Conservation (phyloP, 2,797 vertebrate species). For the Falco peregrinus region DNA sequence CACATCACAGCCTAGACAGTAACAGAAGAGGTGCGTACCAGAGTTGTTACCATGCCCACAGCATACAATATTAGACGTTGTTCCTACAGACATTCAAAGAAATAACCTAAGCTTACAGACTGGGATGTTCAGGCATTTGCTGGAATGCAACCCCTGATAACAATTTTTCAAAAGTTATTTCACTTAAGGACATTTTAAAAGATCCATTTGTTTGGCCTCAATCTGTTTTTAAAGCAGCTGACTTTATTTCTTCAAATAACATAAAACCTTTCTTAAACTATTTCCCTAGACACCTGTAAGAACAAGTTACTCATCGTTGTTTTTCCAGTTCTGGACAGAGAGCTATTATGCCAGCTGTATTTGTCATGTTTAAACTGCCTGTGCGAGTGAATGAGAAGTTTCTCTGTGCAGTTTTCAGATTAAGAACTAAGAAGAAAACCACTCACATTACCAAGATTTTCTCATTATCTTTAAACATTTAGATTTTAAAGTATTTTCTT, state of each 20-base stretch:
- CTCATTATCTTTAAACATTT: background rate
- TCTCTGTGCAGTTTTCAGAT: background rate
- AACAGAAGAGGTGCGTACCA: background rate
- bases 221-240: background rate
- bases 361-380: background rate
- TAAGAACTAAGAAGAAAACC: background rate
- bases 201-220: background rate
- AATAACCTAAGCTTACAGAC: background rate
- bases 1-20: background rate
- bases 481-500: background rate
- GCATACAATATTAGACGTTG: background rate
- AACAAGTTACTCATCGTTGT: background rate
- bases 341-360: background rate
- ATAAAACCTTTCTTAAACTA: background rate
- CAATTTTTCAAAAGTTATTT: background rate
- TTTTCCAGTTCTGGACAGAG: background rate
- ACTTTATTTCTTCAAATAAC: background rate
- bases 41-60: background rate
- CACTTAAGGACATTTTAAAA: background rate
- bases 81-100: background rate
- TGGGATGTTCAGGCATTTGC: background rate
- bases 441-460: background rate
- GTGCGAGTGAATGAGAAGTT: background rate
- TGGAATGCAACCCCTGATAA: background rate
- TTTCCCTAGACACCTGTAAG: background rate